A percentile compares a stretch with the other conserved stretches of the same genome.
Conservation (phyloP, 2,888 invertebrate species). For the Drosophila austrosaltans region DNA sequence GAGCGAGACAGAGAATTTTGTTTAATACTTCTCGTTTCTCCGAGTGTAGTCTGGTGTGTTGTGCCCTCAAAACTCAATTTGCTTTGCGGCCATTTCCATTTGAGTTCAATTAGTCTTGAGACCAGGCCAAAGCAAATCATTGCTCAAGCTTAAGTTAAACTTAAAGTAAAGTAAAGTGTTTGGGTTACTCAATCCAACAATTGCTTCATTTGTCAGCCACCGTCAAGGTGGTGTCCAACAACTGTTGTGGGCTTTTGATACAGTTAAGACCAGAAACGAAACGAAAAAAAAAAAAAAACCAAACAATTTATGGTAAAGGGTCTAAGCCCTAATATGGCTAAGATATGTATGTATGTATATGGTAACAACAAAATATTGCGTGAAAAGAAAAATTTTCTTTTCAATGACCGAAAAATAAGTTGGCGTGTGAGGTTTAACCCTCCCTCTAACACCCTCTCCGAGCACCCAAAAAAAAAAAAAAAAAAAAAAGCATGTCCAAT, state of each 20-base stretch:
- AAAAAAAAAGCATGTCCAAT: constrained; percentile 59
- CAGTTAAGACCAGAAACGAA: constrained; percentile 13
- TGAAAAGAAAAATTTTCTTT: constrained; percentile 43
- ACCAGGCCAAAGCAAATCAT: constrained; percentile 30
- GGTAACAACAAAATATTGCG: constrained; percentile 25
- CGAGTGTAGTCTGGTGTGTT: constrained; percentile 38
- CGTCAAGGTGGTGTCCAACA: constrained; percentile 56
- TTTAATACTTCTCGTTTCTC: constrained; percentile 19
- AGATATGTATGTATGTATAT: background rate
- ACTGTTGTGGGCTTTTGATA: constrained; percentile 40
- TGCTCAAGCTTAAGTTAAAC: constrained; percentile 42
- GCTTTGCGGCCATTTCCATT: constrained; percentile 45
- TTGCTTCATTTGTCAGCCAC: constrained; percentile 75
- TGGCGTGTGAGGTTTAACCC: constrained; percentile 29
- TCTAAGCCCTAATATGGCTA: background rate
- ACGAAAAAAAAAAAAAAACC: constrained; percentile 13
- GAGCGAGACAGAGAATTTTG: background rate
- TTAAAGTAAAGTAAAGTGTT: constrained; percentile 33
- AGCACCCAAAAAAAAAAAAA: background rate
- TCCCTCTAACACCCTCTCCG: constrained; percentile 11
- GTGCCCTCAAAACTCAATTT: constrained; percentile 64
- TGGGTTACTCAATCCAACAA: constrained; percentile 70
- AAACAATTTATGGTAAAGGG: background rate
- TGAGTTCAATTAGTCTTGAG: constrained; percentile 58
- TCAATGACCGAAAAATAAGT: constrained; percentile 37